phyloP scores from a whole-genome alignment of 1,140 invertebrate species.

The Drosophila mojavensis region DNA sequence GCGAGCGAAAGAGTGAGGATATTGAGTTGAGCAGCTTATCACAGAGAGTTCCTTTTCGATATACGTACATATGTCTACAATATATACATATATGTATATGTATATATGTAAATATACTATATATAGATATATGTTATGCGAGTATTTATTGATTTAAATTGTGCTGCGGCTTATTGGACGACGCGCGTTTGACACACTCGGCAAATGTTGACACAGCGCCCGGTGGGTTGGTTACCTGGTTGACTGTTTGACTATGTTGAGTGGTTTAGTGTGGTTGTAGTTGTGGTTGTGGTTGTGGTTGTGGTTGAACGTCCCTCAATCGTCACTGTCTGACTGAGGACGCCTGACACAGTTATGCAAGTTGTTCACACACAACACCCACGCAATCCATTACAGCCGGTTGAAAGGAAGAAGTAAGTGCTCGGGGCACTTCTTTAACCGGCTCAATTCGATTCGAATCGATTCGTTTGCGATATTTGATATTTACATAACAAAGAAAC shows the following conservation, averaged over 20 bases:
- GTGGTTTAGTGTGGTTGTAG: conserved; percentile 4
- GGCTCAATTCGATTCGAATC: conserved; percentile 46
- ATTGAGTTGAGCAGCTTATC: conserved; percentile 37
- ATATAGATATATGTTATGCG: conserved; percentile 17
- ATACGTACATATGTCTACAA: background rate
- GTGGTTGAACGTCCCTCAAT: conserved; percentile 11
- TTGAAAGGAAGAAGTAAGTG: conserved; percentile 14
- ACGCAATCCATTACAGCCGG: conserved; percentile 45
- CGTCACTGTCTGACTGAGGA: background rate
- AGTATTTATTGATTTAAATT: conserved; percentile 69
- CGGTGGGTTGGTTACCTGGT: conserved; percentile 22
- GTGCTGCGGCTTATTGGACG: conserved; percentile 51
- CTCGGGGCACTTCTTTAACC: conserved; percentile 34
- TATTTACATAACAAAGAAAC: conserved; percentile 61
- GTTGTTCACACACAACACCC: conserved; percentile 74
- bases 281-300: background rate
- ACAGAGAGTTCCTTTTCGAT: conserved; percentile 18
- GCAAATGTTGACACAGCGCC: conserved; percentile 67
- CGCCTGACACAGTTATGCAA: conserved; percentile 78
- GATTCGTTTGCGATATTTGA: conserved; percentile 22
- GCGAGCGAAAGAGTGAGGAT: background rate
- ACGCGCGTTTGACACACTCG: conserved; percentile 78
- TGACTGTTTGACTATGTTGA: conserved; percentile 9
- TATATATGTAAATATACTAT: conserved; percentile 13
- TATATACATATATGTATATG: conserved; percentile 1